A percentile compares a stretch with the other conserved stretches of the same genome.
Conservation (phyloP, 2,888 invertebrate species). For the Mimumesa dahlbomi region DNA sequence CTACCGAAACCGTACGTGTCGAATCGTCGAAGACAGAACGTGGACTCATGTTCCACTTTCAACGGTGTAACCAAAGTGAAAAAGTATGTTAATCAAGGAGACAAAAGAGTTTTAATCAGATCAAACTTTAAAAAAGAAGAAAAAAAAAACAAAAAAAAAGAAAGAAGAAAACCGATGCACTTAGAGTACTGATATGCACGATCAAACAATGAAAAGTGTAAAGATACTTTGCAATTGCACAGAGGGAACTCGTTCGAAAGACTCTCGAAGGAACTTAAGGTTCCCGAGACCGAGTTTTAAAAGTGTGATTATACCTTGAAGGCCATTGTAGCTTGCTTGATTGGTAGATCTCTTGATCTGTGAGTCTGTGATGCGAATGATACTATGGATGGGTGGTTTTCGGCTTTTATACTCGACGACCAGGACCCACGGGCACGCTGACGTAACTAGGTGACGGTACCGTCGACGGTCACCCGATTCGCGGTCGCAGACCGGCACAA, state of each 20-base stretch:
- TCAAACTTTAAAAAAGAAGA: neutral
- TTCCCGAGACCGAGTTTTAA: conserved; percentile 1
- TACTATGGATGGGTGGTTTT: conserved; percentile 56
- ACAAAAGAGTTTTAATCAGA: neutral
- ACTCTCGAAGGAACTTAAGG: neutral
- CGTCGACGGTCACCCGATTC: conserved; percentile 65
- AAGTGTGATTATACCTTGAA: conserved; percentile 70
- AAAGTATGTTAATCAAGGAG: neutral
- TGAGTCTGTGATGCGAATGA: conserved; percentile 67
- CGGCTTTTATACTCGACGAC: conserved; percentile 64
- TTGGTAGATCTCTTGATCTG: conserved; percentile 66
- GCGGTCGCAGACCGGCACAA: conserved; percentile 54
- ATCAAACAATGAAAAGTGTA: too few species aligned
- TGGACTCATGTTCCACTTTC: conserved; percentile 33
- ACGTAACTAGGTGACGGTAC: conserved; percentile 66
- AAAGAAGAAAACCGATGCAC: too few species aligned
- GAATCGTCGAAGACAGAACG: conserved; percentile 18
- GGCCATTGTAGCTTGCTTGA: conserved; percentile 70
- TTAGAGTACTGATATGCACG: too few species aligned
- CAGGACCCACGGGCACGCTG: conserved; percentile 55
- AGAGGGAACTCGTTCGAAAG: neutral
- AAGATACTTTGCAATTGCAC: neutral
- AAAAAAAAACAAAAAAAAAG: too few species aligned
- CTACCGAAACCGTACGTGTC: conserved; percentile 15
- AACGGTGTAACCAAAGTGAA: neutral